phyloP scores from a whole-genome alignment of 2,797 vertebrate species.

The Anguilla anguilla region DNA sequence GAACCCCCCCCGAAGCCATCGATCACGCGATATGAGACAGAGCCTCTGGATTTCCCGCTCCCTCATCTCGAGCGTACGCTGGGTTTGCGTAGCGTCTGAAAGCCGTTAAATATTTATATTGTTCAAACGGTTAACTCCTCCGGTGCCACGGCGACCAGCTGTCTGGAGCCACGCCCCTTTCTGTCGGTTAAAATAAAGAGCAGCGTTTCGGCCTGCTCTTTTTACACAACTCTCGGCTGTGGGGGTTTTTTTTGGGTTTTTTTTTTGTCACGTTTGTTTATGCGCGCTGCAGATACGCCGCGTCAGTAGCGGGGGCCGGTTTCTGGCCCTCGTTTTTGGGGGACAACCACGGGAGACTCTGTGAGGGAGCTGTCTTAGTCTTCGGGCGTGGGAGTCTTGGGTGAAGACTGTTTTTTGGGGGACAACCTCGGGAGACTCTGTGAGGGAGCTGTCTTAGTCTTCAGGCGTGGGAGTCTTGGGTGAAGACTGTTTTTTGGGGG shows the following conservation, averaged over 20 bases:
- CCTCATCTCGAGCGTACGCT: neutral
- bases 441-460: no score
- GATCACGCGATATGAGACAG: neutral
- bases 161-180: neutral
- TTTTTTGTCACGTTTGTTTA: neutral
- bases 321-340: neutral
- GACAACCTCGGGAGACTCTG: no score
- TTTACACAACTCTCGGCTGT: slow-evolving; percentile 17
- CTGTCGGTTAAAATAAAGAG: neutral
- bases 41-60: neutral
- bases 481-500: no score
- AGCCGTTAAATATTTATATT: slow-evolving; percentile 17
- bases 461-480: no score
- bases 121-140: slow-evolving; percentile 5
- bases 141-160: neutral
- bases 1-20: neutral
- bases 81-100: slow-evolving; percentile 4
- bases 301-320: neutral
- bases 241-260: neutral
- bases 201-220: neutral
- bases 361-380: no score
- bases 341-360: neutral
- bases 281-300: neutral
- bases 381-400: no score
- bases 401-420: no score